Base-by-base conservation (phyloP, 2,113 vertebrate genomes). In the Sprattus sprattus region DNA sequence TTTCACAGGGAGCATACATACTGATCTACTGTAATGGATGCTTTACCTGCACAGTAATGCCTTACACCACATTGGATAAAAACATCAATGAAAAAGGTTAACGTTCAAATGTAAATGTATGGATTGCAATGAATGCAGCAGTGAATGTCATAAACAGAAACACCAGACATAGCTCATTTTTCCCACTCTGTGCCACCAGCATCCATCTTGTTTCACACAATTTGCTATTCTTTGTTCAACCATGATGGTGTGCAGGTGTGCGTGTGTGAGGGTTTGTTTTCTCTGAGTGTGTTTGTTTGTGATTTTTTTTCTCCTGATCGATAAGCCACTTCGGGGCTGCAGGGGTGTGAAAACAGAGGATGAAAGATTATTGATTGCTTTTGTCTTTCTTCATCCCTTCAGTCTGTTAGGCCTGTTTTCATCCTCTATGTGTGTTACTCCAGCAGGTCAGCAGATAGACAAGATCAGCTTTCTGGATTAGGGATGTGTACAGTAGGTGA, bases 321-420 rank as follows among this genome's bases (percentile, higher is more conserved):
- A 78, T 78, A 78, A 78, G 4, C 32, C 32, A 78, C 28, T 13
- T 11, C 71, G 5, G 71, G 71, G 39, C 28, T 78, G 28, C 25
- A 78, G 13, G 71, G 25, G 10, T 39, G 71, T 78, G 9, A 13
- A 78, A 78, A 78, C 32, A 78, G 25, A 78, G 28, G 71, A 78
- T 78, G 28, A 39, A 78, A 39, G 71, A 78, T 44, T 78, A 78
- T 78, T 78, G 25, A 78, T 78, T 78, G 71, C 28, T 78, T 75
- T 78, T 10, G 71, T 78, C 13, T 78, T 11, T 32, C 13, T 39
- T 78, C 71, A 78, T 13, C 39, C 67, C 28, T 75, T 75, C 11
- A 78, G 8, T 25, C 39, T 39, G 39, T 39, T 39, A 39, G 39
- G 8, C n/a, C 5, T 64, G 18, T 1, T 64, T n/a, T 67, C n/a